Evolutionary conservation across 2,113 vertebrate species (phyloP), one percentile per base, ranked within the genome.

Genomic region (Elaphurus davidianus): DNA sequence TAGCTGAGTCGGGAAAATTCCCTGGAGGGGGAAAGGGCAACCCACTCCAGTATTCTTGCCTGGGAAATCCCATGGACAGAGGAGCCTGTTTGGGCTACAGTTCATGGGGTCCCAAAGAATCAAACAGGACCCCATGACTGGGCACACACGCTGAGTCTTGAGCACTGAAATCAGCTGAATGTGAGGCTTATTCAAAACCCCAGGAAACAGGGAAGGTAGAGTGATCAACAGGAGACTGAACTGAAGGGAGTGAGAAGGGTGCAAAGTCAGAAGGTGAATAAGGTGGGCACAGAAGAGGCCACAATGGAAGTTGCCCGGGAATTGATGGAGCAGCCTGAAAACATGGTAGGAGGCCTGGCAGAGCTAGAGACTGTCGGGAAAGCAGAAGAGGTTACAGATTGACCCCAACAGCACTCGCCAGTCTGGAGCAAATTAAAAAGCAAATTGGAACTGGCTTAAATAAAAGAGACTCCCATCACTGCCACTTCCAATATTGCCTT

Each of bases 381-480:
- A 43, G 64, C 87, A 86, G 40, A 7, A 74, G 17, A 86, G 82
- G 60, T 64, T 36, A 86, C 54, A 62, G 97, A 84, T 8, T 33
- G 62, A 90, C 79, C 78, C 59, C 67, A 16, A 36, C 7, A 55
- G 87, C 54, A n/a, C 23, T 87, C 30, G 28, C 30, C 74, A 74
- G 30, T 43, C 92, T 55, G 57, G 52, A 92, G 94, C 64, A 86
- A 92, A 97, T 97, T 90, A 67, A 45, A 97, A 92, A 87, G 79
- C 94, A 97, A 97, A 97, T 85, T 96, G 95, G 92, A 95, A 57
- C 57, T 60, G 79, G 90, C 90, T 81, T 79, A 57, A 57, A 74
- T 40, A 54, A 83, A 91, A 74, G 60, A 64, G 71, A 95, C 67
- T 87, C 52, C 85, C 76, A 62, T 87, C 21, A 71, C 82, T 71